Evolutionary conservation across 1,140 invertebrate species (phyloP).

Genomic region (Lepidostoma basale): DNA sequence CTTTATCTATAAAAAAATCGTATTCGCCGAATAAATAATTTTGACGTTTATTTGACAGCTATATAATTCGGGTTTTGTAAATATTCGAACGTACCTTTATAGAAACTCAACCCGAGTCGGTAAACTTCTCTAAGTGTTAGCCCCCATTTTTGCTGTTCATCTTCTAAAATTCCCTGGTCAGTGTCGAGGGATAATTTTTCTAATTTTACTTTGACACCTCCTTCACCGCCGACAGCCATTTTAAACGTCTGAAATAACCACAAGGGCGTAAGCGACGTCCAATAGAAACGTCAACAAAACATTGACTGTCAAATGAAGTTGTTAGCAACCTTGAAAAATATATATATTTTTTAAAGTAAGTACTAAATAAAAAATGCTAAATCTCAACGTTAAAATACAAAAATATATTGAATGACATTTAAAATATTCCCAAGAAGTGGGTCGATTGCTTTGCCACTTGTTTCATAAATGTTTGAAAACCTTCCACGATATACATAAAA

Average conservation of each 20-base stretch:
- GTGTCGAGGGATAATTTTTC: constrained; percentile 58
- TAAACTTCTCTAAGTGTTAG: constrained; percentile 81
- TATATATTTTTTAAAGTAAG: neutral
- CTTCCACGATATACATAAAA: too few species aligned
- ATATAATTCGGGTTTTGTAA: neutral
- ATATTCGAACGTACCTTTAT: constrained; percentile 76
- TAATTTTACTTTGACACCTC: constrained; percentile 52
- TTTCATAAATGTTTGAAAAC: neutral
- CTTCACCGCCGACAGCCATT: constrained; percentile 50
- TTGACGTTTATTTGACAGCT: constrained; percentile 28
- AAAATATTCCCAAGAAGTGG: too few species aligned
- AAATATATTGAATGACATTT: neutral
- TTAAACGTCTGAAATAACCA: constrained; percentile 29
- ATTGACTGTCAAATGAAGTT: neutral
- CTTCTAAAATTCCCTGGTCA: constrained; percentile 58
- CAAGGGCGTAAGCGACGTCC: constrained; percentile 25
- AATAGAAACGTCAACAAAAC: constrained; percentile 39
- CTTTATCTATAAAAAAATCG: constrained; percentile 75
- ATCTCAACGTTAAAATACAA: neutral
- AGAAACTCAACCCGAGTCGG: constrained; percentile 83
- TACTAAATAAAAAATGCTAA: neutral
- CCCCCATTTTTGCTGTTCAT: constrained; percentile 66
- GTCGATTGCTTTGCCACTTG: neutral
- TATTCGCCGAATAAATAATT: constrained; percentile 9
- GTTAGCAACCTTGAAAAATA: neutral